These are phyloP conservation scores for Agrotis puta DNA, from an alignment of 2,888 invertebrate genomes.

Conservation along the genomic window DNA sequence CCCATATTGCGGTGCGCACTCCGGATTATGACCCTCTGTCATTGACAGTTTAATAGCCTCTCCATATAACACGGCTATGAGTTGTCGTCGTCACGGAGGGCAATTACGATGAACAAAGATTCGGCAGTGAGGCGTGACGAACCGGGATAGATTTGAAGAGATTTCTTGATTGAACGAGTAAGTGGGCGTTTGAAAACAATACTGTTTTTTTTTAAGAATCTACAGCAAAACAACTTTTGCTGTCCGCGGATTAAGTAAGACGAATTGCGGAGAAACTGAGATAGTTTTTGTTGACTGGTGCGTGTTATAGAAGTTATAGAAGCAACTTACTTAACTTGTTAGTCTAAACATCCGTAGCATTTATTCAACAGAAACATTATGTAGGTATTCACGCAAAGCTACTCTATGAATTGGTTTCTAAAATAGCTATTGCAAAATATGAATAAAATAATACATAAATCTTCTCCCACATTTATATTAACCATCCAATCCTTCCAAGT, in stretches of 20 bases:
- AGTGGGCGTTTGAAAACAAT: slow-evolving; percentile 47
- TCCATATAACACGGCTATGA: slow-evolving; percentile 68
- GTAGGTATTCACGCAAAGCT: neutral
- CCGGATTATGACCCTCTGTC: slow-evolving; percentile 81
- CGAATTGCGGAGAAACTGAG: slow-evolving; percentile 51
- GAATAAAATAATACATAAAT: no score
- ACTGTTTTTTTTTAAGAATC: slow-evolving; percentile 45
- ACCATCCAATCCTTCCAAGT: neutral
- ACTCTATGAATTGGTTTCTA: neutral
- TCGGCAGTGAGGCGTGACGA: slow-evolving; percentile 71
- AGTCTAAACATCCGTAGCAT: slow-evolving; percentile 26
- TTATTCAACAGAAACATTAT: slow-evolving; percentile 5
- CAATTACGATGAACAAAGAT: slow-evolving; percentile 77
- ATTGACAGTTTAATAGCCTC: slow-evolving; percentile 86
- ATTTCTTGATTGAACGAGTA: slow-evolving; percentile 58
- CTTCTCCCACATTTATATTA: neutral
- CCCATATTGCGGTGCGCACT: slow-evolving; percentile 84
- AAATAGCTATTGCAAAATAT: neutral
- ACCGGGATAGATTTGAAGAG: slow-evolving; percentile 60
- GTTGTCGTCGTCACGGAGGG: slow-evolving; percentile 71
- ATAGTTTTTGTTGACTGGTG: slow-evolving; percentile 24
- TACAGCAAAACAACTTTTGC: slow-evolving; percentile 34
- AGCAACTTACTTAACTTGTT: slow-evolving; percentile 43
- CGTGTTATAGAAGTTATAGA: slow-evolving; percentile 36
- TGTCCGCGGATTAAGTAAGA: slow-evolving; percentile 43